Percentiles rank a stretch among this genome's conserved stretches.
Evolutionary conservation across 2,888 invertebrate genomes (phyloP).

Genomic region (Drosophila kambysellisi): DNA sequence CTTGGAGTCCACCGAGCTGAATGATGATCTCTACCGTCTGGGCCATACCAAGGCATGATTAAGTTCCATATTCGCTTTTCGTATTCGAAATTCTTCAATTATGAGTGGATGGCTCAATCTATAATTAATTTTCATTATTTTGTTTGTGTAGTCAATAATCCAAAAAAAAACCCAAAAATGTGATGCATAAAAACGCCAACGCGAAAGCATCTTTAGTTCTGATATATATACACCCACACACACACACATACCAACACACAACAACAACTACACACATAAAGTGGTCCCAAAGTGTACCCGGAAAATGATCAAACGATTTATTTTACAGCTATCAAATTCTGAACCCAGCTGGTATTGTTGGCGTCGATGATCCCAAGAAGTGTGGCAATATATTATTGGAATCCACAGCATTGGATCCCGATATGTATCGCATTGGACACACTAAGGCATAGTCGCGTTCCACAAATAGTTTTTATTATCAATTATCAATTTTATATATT

Average conservation of each 20-base stretch:
- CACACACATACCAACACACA: slow-evolving; percentile 12
- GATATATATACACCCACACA: slow-evolving; percentile 5
- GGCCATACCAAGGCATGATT: slow-evolving; percentile 99
- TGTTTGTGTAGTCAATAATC: slow-evolving; percentile 69
- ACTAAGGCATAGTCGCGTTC: slow-evolving; percentile 92
- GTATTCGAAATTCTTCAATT: slow-evolving; percentile 63
- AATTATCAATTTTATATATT: slow-evolving; percentile 23
- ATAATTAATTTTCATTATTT: slow-evolving; percentile 12
- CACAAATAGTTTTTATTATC: slow-evolving; percentile 70
- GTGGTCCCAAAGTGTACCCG: slow-evolving; percentile 51
- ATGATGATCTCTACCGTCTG: slow-evolving; percentile 96
- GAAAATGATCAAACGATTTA: slow-evolving; percentile 64
- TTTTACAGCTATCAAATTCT: slow-evolving; percentile 97
- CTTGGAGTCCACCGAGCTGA: slow-evolving; percentile 93
- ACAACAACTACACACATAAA: slow-evolving; percentile 26
- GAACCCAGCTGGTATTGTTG: slow-evolving; percentile 94
- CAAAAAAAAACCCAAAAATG: slow-evolving; percentile 2
- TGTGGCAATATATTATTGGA: slow-evolving; percentile 86
- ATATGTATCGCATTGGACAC: slow-evolving; percentile 98
- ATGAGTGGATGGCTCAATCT: slow-evolving; percentile 76
- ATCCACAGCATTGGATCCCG: slow-evolving; percentile 93
- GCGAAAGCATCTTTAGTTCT: slow-evolving; percentile 39
- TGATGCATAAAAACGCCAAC: slow-evolving; percentile 47
- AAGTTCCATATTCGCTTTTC: slow-evolving; percentile 41
- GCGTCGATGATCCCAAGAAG: slow-evolving; percentile 92